Conservation (phyloP, 2,113 vertebrate genomes). For the Nibea albiflora region DNA sequence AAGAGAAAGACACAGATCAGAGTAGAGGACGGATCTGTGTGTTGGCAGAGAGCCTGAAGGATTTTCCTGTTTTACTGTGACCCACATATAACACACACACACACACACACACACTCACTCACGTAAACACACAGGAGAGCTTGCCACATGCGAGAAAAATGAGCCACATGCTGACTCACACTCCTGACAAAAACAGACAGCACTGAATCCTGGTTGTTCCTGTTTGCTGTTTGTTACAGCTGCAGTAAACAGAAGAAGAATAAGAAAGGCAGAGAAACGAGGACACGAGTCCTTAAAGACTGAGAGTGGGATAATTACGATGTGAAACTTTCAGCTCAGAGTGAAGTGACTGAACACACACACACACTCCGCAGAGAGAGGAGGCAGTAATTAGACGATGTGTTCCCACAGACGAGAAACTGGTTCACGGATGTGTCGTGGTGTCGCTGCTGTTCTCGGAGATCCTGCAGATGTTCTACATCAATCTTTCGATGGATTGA, state of each 20-base stretch:
- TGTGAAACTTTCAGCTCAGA: slow-evolving; percentile 5
- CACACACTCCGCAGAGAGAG: neutral
- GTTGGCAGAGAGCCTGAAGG: slow-evolving; percentile 21
- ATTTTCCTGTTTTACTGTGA: slow-evolving; percentile 22
- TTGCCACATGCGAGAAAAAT: slow-evolving; percentile 13
- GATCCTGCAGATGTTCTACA: neutral
- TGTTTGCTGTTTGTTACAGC: slow-evolving; percentile 1
- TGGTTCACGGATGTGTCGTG: neutral
- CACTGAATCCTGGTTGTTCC: neutral
- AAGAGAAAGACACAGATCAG: neutral
- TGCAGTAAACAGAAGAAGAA: neutral
- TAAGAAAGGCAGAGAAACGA: neutral
- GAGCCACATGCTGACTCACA: slow-evolving; percentile 36
- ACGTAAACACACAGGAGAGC: slow-evolving; percentile 5
- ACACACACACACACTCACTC: neutral
- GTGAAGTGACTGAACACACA: neutral
- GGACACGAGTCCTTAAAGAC: slow-evolving; percentile 5
- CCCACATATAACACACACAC: slow-evolving; percentile 27
- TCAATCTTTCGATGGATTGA: neutral
- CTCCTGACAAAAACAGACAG: neutral
- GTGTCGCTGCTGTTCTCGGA: slow-evolving; percentile 4
- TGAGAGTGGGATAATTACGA: slow-evolving; percentile 1
- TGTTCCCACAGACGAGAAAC: neutral
- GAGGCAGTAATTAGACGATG: neutral
- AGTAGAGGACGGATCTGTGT: neutral